phyloP scores from a whole-genome alignment of 2,797 vertebrate species.

The Nannoperca obscura region DNA sequence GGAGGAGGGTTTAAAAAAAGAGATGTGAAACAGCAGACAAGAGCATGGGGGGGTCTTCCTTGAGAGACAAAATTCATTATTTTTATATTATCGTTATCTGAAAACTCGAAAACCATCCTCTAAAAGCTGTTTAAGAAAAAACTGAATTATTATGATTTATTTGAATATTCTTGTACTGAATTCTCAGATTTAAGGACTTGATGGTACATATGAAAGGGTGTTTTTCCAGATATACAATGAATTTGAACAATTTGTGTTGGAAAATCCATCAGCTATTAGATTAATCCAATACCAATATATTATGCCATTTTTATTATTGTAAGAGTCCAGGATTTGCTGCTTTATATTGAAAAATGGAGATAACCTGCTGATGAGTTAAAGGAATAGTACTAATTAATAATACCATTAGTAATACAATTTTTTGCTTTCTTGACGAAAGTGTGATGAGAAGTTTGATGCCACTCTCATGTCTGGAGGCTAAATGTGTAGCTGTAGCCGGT shows the following conservation, averaged over 20 bases:
- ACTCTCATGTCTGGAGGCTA: not conserved
- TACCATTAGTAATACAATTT: too few relatives aligned
- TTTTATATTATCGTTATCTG: too few relatives aligned
- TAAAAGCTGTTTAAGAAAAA: not conserved
- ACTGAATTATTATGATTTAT: too few relatives aligned
- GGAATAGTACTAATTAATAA: too few relatives aligned
- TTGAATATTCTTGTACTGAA: not conserved
- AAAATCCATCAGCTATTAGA: not conserved
- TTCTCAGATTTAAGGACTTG: not conserved
- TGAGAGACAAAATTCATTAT: too few relatives aligned
- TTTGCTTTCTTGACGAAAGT: not conserved
- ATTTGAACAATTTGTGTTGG: not conserved
- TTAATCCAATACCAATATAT: not conserved
- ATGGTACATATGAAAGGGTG: not conserved
- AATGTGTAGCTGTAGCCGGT: not conserved
- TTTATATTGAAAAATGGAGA: not conserved
- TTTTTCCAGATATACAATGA: not conserved
- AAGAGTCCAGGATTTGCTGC: not conserved
- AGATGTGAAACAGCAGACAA: not conserved
- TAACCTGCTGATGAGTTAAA: not conserved
- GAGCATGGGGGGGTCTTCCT: not conserved
- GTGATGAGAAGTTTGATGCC: not conserved
- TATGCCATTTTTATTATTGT: not conserved
- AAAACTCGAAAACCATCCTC: not conserved
- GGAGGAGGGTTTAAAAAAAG: constrained; percentile 24